Percentiles rank a stretch among this genome's conserved stretches.
These are phyloP conservation scores for Pelochelys cantorii DNA, from an alignment of 2,797 vertebrate genomes.

Conservation along the genomic window DNA sequence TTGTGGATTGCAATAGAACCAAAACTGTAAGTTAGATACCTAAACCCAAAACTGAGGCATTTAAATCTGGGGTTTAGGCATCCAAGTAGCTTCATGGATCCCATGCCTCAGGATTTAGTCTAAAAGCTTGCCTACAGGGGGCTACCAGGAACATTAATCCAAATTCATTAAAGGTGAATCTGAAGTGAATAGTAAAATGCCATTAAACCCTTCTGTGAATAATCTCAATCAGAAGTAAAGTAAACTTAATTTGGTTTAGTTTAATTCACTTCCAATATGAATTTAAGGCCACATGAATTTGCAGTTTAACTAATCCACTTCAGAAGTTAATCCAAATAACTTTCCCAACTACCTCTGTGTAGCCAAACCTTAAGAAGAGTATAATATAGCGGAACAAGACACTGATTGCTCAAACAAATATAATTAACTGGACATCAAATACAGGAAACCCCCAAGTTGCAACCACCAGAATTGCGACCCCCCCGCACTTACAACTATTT, in stretches of 20 bases:
- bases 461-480: too few species aligned
- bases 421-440: too few species aligned
- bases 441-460: too few species aligned
- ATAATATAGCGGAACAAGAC: too few species aligned
- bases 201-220: not conserved
- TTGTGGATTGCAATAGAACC: not conserved
- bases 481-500: too few species aligned
- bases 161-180: not conserved
- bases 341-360: not conserved
- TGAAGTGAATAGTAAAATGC: not conserved
- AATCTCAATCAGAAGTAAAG: not conserved
- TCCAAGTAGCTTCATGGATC: not conserved
- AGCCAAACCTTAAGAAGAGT: not conserved
- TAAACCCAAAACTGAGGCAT: not conserved
- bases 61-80: not conserved
- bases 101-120: not conserved
- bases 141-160: not conserved
- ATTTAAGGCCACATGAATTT: not conserved
- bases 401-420: not conserved
- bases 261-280: not conserved
- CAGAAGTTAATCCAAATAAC: too few species aligned
- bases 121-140: not conserved
- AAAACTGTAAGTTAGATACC: not conserved
- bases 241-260: not conserved
- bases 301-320: too few species aligned